Conservation (phyloP, 1,140 invertebrate species). For the Pseudomyrmex dendroicus region DNA sequence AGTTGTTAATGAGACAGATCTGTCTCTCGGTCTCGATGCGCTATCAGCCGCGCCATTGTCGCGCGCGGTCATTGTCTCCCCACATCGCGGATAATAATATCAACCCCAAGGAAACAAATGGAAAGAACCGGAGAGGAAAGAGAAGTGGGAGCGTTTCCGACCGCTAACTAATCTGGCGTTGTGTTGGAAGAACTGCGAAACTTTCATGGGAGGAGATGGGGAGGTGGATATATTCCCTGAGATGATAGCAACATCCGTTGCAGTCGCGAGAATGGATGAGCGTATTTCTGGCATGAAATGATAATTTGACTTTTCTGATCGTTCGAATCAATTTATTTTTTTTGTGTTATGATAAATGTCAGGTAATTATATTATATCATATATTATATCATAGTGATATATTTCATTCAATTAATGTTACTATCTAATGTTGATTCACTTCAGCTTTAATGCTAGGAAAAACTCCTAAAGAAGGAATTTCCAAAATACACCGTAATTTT, state of each 20-base stretch:
- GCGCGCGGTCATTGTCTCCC: slow-evolving; percentile 71
- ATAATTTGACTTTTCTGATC: neutral
- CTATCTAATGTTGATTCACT: neutral
- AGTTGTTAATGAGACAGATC: slow-evolving; percentile 77
- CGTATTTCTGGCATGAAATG: neutral
- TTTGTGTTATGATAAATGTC: too few species aligned
- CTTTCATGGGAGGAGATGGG: neutral
- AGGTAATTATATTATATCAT: too few species aligned
- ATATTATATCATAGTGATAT: too few species aligned
- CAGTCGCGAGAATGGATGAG: neutral
- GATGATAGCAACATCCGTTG: neutral
- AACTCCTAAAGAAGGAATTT: slow-evolving; percentile 8
- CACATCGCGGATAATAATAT: slow-evolving; percentile 71
- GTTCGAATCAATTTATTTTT: neutral
- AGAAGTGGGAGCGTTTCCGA: slow-evolving; percentile 6
- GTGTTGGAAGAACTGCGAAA: slow-evolving; percentile 13
- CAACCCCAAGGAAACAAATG: slow-evolving; percentile 53
- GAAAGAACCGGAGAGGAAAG: slow-evolving; percentile 5
- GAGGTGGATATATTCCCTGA: neutral
- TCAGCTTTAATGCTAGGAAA: neutral
- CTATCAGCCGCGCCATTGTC: slow-evolving; percentile 65
- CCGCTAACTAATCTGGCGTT: slow-evolving; percentile 21
- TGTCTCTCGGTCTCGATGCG: slow-evolving; percentile 60
- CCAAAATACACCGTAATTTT: neutral
- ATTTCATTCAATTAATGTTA: neutral